Percentiles rank a stretch among this genome's conserved stretches.
Evolutionary conservation across 2,888 invertebrate genomes (phyloP).

Genomic region (Malthinus seriepunctatus): DNA sequence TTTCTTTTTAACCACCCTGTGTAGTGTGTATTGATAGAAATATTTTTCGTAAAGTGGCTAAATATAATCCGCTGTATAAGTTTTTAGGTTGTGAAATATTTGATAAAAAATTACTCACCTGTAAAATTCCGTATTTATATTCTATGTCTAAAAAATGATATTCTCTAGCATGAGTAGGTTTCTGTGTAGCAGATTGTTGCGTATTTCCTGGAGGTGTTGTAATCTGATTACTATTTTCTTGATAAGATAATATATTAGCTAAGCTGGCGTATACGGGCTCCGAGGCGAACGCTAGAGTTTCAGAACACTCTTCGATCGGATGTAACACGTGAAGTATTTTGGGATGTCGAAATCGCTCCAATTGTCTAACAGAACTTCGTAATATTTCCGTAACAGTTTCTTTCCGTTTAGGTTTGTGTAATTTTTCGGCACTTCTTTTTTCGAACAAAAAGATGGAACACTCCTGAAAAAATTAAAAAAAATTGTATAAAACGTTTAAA

Average conservation of each 20-base stretch:
- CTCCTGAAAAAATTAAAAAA: slow-evolving; percentile 65
- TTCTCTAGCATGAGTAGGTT: slow-evolving; percentile 73
- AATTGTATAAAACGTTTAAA: background rate
- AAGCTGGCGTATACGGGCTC: slow-evolving; percentile 89
- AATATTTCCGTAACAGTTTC: slow-evolving; percentile 91
- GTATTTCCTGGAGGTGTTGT: slow-evolving; percentile 54
- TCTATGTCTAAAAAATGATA: slow-evolving; percentile 91
- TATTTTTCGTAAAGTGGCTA: no score
- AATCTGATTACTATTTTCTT: slow-evolving; percentile 63
- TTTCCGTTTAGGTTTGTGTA: slow-evolving; percentile 89
- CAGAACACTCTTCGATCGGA: slow-evolving; percentile 78
- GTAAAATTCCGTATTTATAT: slow-evolving; percentile 89
- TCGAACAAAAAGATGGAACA: slow-evolving; percentile 94
- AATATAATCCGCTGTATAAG: no score
- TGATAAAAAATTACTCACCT: slow-evolving; percentile 63
- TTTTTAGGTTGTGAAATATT: background rate
- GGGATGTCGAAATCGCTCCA: slow-evolving; percentile 85
- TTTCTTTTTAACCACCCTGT: no score
- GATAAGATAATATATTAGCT: slow-evolving; percentile 84
- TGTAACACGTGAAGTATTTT: slow-evolving; percentile 74
- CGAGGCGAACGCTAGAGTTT: slow-evolving; percentile 92
- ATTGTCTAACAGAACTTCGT: slow-evolving; percentile 74
- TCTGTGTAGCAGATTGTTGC: slow-evolving; percentile 53
- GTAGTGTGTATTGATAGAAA: no score
- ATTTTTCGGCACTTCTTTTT: slow-evolving; percentile 88